Base-by-base conservation (phyloP, 2,797 vertebrate genomes). In the Spondyliosoma cantharus region DNA sequence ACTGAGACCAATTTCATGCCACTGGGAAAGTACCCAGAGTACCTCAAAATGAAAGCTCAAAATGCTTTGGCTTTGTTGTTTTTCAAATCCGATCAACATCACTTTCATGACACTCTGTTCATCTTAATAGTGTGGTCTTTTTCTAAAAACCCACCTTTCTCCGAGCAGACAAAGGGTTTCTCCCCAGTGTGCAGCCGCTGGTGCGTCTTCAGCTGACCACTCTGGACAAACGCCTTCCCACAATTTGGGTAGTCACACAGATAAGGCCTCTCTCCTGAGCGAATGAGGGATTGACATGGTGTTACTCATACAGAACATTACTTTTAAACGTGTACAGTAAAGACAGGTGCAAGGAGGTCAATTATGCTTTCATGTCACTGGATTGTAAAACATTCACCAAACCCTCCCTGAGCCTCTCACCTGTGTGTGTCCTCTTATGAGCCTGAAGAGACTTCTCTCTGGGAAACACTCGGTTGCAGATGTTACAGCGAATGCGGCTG, bases 121-220 rank as follows among this genome's bases (percentile, higher is more conserved):
- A 25, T 3, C 29, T 49, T 0, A 27, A 53, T 12, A 9, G 1
- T 5, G 1, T 12, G 7, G 42, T 32, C 46, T 63, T 69, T 61
- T 46, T 6, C 13, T 3, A 24, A 49, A 65, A 59, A 45, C 94
- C 80, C 87, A 99, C 98, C 97, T 92, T 97, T 97, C 93, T 99
- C 97, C 0, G 98, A 97, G 91, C 98, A 99, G 80, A 98, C 97
- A 9, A 99, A 99, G 66, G 98, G 98, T 74, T 99, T 99, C 82
- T 99, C 98, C 84, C 98, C 98, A 0, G 98, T 99, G 90, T 99
- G 98, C 67, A 99, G 96, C 45, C 98, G 96, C 91, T 99, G 98
- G 83, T 99, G 98, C n/a, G 98, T 99, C 94, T 99, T 99, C 83
- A 99, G 95, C 89, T 99, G 98, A 63, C 98, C 98, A 0, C 98